phyloP scores from a whole-genome alignment of 2,113 vertebrate species.

The Origma solitaria region DNA sequence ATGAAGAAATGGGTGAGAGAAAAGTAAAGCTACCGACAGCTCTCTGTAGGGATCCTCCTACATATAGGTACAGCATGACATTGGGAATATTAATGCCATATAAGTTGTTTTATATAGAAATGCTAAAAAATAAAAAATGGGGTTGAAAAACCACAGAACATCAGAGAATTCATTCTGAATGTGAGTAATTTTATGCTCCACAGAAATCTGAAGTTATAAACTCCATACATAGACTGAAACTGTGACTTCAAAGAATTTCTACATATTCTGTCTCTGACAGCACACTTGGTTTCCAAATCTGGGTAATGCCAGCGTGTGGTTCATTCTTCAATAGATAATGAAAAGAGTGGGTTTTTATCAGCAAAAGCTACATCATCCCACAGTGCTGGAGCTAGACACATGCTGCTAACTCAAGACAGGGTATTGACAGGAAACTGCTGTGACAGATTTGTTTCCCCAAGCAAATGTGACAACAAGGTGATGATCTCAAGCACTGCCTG shows the following conservation, averaged over 20 bases:
- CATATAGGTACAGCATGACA: not conserved
- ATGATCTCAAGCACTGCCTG: conserved; percentile 41
- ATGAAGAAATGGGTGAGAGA: not conserved
- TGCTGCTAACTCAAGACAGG: conserved; percentile 19
- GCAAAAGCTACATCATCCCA: not conserved
- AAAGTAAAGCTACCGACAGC: not conserved
- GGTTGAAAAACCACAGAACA: not conserved
- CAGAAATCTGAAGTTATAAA: not conserved
- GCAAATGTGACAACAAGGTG: conserved; percentile 55
- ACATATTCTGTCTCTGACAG: conserved; percentile 4
- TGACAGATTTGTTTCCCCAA: conserved; percentile 47
- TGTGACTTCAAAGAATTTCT: conserved; percentile 8
- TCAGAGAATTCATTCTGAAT: not conserved
- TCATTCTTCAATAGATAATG: conserved; percentile 6
- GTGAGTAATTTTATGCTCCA: not conserved
- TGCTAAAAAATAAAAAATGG: not conserved
- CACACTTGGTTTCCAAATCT: conserved; percentile 34
- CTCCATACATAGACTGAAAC: not conserved
- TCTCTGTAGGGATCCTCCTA: not conserved
- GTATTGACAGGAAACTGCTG: conserved; percentile 14
- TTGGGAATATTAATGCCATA: not conserved
- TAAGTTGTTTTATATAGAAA: not conserved
- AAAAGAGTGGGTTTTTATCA: conserved; percentile 28
- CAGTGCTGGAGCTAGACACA: not conserved
- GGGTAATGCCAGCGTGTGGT: not conserved